phyloP scores from a whole-genome alignment of 1,140 invertebrate species.

The Bombus haemorrhoidalis region DNA sequence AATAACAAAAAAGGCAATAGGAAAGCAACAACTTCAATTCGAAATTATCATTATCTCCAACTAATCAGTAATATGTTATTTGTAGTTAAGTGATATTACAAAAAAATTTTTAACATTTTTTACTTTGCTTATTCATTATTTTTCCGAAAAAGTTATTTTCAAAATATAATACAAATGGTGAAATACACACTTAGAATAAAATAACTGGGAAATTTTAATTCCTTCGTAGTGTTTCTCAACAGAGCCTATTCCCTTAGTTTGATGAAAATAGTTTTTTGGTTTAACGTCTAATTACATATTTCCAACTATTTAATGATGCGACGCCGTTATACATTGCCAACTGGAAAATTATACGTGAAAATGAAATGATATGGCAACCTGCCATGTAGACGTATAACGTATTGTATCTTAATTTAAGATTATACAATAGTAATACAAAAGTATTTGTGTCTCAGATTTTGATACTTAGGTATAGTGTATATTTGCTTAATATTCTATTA shows the following conservation, averaged over 20 bases:
- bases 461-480: neutral
- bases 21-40: neutral
- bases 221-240: neutral
- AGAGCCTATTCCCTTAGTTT: neutral
- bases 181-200: too few relatives aligned
- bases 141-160: neutral
- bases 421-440: neutral
- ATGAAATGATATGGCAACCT: conserved; percentile 3
- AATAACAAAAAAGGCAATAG: neutral
- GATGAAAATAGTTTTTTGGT: neutral
- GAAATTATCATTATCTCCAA: neutral
- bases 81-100: neutral
- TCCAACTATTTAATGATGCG: neutral
- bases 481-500: neutral
- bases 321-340: neutral
- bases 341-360: conserved; percentile 4
- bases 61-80: neutral
- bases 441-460: neutral
- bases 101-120: neutral
- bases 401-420: neutral
- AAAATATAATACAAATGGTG: neutral
- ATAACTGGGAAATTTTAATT: neutral
- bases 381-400: neutral
- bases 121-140: neutral
- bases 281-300: neutral